Conservation (phyloP, 2,888 invertebrate species). For the Zootermopsis nevadensis region DNA sequence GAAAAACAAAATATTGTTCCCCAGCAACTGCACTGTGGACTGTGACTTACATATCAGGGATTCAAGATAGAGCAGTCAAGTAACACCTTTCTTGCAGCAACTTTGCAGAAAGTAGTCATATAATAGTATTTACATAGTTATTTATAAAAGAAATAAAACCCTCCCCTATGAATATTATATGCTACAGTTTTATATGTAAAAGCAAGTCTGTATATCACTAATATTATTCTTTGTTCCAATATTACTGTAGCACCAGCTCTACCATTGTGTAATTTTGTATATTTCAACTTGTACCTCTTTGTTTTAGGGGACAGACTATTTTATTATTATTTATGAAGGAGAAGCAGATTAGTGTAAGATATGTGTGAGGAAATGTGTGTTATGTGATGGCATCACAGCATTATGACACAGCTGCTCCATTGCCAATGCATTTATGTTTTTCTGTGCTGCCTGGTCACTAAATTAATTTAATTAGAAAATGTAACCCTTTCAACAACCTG, state of each 20-base stretch:
- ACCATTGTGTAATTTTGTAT: slow-evolving; percentile 4
- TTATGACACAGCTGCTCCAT: not conserved
- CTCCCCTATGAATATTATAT: slow-evolving; percentile 17
- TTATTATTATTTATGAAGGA: not conserved
- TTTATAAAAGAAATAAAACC: not conserved
- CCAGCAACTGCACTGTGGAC: no score
- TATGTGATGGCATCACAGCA: not conserved
- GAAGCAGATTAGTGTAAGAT: not conserved
- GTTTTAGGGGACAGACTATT: not conserved
- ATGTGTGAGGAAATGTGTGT: not conserved
- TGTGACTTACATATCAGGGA: not conserved
- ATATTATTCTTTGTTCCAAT: not conserved
- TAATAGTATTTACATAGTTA: no score
- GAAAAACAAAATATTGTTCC: no score
- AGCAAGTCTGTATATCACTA: slow-evolving; percentile 25
- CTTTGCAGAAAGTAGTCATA: not conserved
- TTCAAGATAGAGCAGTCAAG: not conserved
- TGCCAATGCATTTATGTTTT: no score
- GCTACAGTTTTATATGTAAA: slow-evolving; percentile 16
- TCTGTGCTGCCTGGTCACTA: no score
- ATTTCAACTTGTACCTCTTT: not conserved
- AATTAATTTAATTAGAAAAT: no score
- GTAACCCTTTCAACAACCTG: no score
- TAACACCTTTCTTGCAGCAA: slow-evolving; percentile 6
- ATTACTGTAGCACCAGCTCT: slow-evolving; percentile 17